These are phyloP conservation scores for Eudyptes chrysolophus DNA, from an alignment of 2,113 vertebrate species.

Conservation along the genomic window DNA sequence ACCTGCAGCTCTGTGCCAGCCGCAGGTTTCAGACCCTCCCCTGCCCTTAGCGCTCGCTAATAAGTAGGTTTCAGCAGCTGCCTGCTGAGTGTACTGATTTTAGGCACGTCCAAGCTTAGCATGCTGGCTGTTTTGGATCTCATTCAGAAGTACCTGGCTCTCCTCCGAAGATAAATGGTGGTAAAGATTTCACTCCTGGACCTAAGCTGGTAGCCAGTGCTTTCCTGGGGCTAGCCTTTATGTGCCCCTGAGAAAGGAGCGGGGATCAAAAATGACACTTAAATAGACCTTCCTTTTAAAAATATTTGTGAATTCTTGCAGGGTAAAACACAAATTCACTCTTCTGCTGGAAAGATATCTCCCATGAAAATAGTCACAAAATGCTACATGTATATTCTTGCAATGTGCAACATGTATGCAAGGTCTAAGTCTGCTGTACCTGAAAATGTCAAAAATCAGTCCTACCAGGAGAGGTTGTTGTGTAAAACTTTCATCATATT, in stretches of 20 bases:
- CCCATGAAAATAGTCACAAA: not conserved
- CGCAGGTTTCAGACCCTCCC: not conserved
- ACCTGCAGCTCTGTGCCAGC: not conserved
- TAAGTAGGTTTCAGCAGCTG: not conserved
- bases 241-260: not conserved
- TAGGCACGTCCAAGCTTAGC: not conserved
- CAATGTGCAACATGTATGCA: not conserved
- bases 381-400: not conserved
- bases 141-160: not conserved
- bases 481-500: not conserved
- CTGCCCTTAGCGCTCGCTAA: not conserved
- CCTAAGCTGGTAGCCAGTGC: not conserved
- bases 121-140: not conserved
- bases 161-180: not conserved
- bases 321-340: not conserved
- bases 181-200: not conserved
- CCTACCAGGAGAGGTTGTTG: not conserved
- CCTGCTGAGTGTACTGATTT: not conserved
- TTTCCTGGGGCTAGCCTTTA: not conserved
- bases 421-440: not conserved
- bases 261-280: not conserved
- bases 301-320: not conserved
- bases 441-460: not conserved
- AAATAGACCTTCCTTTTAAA: not conserved
- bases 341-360: not conserved